Conservation (phyloP, 2,113 vertebrate genomes). For the Clarias macrocephalus region DNA sequence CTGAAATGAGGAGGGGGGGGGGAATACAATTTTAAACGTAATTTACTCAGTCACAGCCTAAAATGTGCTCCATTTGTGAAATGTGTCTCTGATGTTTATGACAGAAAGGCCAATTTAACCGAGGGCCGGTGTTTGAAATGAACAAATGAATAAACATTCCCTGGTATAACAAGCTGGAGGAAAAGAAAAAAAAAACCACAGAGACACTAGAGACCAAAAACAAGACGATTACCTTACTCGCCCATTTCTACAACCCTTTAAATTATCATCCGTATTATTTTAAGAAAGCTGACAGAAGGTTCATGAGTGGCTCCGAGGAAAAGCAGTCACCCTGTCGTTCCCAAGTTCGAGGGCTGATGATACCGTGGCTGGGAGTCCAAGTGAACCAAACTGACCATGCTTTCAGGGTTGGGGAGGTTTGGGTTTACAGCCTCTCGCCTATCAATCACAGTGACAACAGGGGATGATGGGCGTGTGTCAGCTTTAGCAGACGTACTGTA, state of each 20-base stretch:
- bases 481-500: too few relatives aligned
- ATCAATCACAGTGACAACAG: too few relatives aligned
- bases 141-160: not conserved
- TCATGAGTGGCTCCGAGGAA: too few relatives aligned
- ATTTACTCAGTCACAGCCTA: not conserved
- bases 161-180: not conserved
- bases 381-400: too few relatives aligned
- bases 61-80: conserved; percentile 10
- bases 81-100: not conserved
- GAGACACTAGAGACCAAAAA: not conserved
- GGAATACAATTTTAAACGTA: not conserved
- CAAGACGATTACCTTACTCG: not conserved
- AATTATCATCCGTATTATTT: not conserved
- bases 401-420: too few relatives aligned
- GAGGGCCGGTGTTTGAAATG: not conserved
- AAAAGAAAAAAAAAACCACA: not conserved
- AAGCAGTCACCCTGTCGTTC: too few relatives aligned
- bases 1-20: too few relatives aligned
- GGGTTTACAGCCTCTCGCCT: too few relatives aligned
- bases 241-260: not conserved
- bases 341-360: too few relatives aligned
- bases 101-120: not conserved
- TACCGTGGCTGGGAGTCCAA: too few relatives aligned
- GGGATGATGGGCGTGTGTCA: too few relatives aligned
- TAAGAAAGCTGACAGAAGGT: not conserved